Evolutionary conservation across 2,888 invertebrate genomes (phyloP).

Genomic region (Patella depressa): DNA sequence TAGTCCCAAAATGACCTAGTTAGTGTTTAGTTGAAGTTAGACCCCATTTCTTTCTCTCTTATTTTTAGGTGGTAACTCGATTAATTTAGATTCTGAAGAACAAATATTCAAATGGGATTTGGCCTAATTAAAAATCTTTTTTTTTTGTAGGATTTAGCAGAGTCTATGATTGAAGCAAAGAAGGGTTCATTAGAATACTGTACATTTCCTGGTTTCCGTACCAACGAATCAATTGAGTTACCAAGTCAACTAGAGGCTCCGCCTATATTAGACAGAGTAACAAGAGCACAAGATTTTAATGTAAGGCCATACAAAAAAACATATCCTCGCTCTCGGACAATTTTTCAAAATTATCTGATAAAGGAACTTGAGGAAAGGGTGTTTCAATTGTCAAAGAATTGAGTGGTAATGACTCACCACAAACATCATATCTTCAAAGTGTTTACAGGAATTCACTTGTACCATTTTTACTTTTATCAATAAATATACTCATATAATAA

Average conservation of each 20-base stretch:
- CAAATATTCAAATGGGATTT: neutral
- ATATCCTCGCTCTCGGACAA: too few relatives aligned
- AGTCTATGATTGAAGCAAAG: slow-evolving; percentile 59
- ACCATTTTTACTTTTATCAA: too few relatives aligned
- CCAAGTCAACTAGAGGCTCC: slow-evolving; percentile 68
- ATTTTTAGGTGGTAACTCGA: too few relatives aligned
- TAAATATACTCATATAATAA: too few relatives aligned
- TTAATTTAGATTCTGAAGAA: neutral
- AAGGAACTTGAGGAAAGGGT: neutral
- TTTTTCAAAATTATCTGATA: too few relatives aligned
- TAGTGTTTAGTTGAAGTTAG: neutral
- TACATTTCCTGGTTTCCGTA: slow-evolving; percentile 64
- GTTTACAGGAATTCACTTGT: too few relatives aligned
- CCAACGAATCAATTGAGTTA: slow-evolving; percentile 64
- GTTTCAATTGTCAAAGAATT: neutral
- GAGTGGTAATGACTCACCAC: neutral
- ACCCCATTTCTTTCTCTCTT: neutral
- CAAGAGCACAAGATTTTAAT: slow-evolving; percentile 68
- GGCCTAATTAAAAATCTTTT: neutral
- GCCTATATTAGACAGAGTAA: slow-evolving; percentile 67
- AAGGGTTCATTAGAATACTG: slow-evolving; percentile 65
- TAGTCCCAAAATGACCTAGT: too few relatives aligned
- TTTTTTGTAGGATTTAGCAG: slow-evolving; percentile 56
- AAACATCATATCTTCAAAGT: too few relatives aligned
- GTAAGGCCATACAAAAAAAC: slow-evolving; percentile 43